A percentile compares a stretch with the other conserved stretches of the same genome.
phyloP scores from a whole-genome alignment of 2,113 vertebrate genomes.

The Zosterops pallidus region DNA sequence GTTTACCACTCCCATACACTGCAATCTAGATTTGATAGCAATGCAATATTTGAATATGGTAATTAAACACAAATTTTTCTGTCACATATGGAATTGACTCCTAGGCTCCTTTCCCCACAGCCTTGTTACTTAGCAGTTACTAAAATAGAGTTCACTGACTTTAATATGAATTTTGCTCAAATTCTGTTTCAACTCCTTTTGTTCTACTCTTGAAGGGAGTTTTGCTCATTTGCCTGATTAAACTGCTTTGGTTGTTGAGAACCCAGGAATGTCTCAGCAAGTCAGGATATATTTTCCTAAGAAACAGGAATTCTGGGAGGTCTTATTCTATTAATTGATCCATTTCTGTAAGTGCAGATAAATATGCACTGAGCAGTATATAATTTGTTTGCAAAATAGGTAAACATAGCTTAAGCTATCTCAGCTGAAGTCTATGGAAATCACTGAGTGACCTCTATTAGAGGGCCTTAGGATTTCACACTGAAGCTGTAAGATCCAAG shows the following conservation, averaged over 20 bases:
- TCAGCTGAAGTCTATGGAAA: neutral
- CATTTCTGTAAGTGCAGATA: neutral
- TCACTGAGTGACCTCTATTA: neutral
- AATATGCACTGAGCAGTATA: neutral
- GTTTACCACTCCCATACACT: neutral
- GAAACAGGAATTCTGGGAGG: neutral
- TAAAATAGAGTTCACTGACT: neutral
- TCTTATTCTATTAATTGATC: neutral
- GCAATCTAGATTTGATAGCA: neutral
- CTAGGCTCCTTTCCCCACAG: neutral
- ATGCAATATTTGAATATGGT: neutral
- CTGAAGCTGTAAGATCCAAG: neutral
- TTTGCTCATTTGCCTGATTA: neutral
- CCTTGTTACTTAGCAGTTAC: neutral
- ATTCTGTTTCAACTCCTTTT: neutral
- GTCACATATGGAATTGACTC: neutral
- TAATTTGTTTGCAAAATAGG: constrained; percentile 15
- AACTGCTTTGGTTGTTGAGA: neutral
- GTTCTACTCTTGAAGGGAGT: neutral
- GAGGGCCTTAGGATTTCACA: neutral
- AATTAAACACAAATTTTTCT: neutral
- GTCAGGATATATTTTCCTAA: neutral
- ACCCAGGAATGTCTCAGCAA: neutral
- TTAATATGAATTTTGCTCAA: neutral
- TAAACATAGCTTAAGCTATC: neutral